Evolutionary conservation across 2,797 vertebrate genomes (phyloP), one percentile per base, ranked within the genome.

Genomic region (Typhlichthys subterraneus): DNA sequence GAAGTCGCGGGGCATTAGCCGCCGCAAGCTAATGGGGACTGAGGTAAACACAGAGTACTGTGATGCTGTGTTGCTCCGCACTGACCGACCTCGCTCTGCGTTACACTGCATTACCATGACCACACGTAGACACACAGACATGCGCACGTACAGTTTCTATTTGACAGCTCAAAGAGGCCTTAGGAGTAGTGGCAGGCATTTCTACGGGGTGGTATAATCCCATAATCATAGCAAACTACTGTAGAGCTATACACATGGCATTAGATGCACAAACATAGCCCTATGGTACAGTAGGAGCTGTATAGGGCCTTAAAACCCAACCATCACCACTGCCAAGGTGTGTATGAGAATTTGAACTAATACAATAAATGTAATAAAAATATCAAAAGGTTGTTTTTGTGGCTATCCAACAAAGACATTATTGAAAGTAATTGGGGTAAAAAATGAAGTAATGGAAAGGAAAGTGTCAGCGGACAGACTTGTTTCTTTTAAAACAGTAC

Each of bases 21-120:
- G 59, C 79, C 84, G 80, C 85, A 61, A 56, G 87, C 79, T 88
- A 90, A 88, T 89, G 33, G 89, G 86, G 75, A 67, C 72, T 61
- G 69, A 76, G 61, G 77, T 93, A 93, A 93, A 92, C 90, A 90
- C 67, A 73, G 79, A 67, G 54, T 19, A 58, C 63, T 62, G 50
- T 19, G 57, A 82, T 63, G 71, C 77, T 63, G 78, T 81, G 79
- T 69, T 48, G 42, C 70, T 73, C 61, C 12, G 59, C 50, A 17
- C 51, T 54, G 62, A 29, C 23, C 4, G 23, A 29, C 23, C 23
- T 29, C 12, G 59, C 50, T 29, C 53, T 54, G 62, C 63, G 3
- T 38, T 84, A 80, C 76, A 80, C 76, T 80, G 48, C 48, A 65
- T 23, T 19, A 56, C 46, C 59, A 63, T 70, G 68, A 29, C 23